These are phyloP conservation scores for Popillia japonica DNA, from an alignment of 1,140 invertebrate species.

Conservation along the genomic window DNA sequence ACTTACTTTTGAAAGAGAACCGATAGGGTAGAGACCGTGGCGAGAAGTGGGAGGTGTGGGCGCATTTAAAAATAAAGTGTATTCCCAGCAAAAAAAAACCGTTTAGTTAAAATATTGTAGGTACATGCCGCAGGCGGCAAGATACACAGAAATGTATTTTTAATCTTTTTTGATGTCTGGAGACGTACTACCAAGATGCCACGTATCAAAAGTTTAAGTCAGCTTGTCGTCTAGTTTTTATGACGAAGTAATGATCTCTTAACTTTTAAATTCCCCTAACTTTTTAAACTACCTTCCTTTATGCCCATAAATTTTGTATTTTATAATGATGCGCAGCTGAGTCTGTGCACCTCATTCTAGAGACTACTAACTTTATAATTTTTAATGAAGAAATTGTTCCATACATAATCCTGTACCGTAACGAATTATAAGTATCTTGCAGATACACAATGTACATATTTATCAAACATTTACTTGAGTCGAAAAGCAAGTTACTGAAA, in stretches of 20 bases:
- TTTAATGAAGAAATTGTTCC: not conserved
- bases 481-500: too few relatives aligned
- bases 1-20: slow-evolving; percentile 31
- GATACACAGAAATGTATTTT: slow-evolving; percentile 35
- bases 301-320: slow-evolving; percentile 22
- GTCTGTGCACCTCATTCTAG: not conserved
- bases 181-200: not conserved
- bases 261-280: slow-evolving; percentile 2
- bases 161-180: slow-evolving; percentile 38
- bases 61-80: slow-evolving; percentile 39
- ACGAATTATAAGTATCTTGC: not conserved
- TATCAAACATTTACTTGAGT: too few relatives aligned
- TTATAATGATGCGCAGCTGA: slow-evolving; percentile 15
- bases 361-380: slow-evolving; percentile 1
- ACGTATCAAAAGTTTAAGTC: slow-evolving; percentile 21
- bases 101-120: slow-evolving; percentile 20
- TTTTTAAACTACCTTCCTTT: not conserved
- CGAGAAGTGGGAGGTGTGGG: not conserved
- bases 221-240: slow-evolving; percentile 11
- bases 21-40: slow-evolving; percentile 23
- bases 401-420: not conserved
- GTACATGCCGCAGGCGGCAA: not conserved
- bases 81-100: slow-evolving; percentile 11
- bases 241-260: slow-evolving; percentile 21
- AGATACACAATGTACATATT: not conserved